Evolutionary conservation across 2,888 invertebrate species (phyloP).

Genomic region (Molanna angustata): DNA sequence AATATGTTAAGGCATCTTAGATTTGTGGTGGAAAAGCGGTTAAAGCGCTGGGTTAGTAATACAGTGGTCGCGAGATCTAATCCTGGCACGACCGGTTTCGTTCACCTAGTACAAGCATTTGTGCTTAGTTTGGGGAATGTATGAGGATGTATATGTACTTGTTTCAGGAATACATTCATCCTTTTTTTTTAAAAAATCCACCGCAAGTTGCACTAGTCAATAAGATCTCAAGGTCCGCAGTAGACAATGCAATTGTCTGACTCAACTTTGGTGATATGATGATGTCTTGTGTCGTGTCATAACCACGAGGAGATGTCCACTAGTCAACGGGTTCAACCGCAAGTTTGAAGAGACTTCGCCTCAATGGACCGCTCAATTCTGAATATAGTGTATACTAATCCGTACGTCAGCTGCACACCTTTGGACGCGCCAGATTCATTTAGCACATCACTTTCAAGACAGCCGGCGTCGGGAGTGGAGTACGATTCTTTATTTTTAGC

Average conservation of each 20-base stretch:
- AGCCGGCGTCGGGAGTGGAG: conserved; percentile 3
- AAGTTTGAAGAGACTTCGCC: background rate
- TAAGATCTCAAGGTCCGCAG: conserved; percentile 1
- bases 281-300: conserved; percentile 3
- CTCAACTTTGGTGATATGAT: too few relatives aligned
- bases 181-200: too few relatives aligned
- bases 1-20: too few relatives aligned
- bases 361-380: background rate
- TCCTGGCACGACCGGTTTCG: too few relatives aligned
- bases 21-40: too few relatives aligned
- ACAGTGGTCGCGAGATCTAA: too few relatives aligned
- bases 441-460: conserved; percentile 1
- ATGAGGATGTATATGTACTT: too few relatives aligned
- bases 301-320: conserved; percentile 2
- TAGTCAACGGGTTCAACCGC: background rate
- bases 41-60: too few relatives aligned
- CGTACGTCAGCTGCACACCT: background rate
- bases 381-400: background rate
- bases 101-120: too few relatives aligned
- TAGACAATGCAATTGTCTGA: conserved; percentile 4
- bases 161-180: too few relatives aligned
- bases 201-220: too few relatives aligned
- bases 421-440: conserved; percentile 5
- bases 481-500: conserved; percentile 17
- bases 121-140: too few relatives aligned